Percentiles rank a stretch among this genome's conserved stretches.
These are phyloP conservation scores for Chrysochloris asiatica DNA, from an alignment of 2,113 vertebrate species.

Conservation along the genomic window DNA sequence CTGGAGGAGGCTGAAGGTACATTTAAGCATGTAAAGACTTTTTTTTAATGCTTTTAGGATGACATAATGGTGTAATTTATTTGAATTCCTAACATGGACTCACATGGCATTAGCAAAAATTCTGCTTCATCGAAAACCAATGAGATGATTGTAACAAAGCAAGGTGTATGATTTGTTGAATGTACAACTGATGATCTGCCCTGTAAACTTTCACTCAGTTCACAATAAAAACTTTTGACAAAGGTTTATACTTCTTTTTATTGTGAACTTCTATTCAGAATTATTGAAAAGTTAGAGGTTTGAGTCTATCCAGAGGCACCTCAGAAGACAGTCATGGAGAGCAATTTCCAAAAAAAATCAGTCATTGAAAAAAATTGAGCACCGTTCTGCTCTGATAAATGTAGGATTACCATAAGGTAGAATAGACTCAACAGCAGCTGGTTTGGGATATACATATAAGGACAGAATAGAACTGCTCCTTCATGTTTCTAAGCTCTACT, in stretches of 20 bases:
- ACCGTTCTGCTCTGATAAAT: too few relatives aligned
- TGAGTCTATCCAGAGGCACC: too few relatives aligned
- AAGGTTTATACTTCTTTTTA: not conserved
- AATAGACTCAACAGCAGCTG: not conserved
- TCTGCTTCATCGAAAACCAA: not conserved
- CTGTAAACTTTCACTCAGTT: not conserved
- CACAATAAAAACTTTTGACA: not conserved
- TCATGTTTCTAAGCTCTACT: not conserved
- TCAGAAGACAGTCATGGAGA: not conserved
- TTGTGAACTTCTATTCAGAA: not conserved
- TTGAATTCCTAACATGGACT: not conserved
- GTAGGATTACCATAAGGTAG: not conserved
- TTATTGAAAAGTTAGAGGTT: not conserved
- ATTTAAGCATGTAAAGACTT: not conserved
- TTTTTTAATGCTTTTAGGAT: slow-evolving; percentile 19
- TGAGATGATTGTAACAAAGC: not conserved
- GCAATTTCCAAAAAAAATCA: not conserved
- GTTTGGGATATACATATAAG: not conserved
- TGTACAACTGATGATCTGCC: not conserved
- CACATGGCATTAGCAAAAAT: not conserved
- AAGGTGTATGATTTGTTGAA: not conserved
- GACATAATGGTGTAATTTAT: slow-evolving; percentile 10
- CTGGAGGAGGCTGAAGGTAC: not conserved
- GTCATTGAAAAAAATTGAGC: not conserved
- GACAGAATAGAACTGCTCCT: not conserved